Conservation (phyloP, 2,113 vertebrate species). For the Syrmaticus mikado region DNA sequence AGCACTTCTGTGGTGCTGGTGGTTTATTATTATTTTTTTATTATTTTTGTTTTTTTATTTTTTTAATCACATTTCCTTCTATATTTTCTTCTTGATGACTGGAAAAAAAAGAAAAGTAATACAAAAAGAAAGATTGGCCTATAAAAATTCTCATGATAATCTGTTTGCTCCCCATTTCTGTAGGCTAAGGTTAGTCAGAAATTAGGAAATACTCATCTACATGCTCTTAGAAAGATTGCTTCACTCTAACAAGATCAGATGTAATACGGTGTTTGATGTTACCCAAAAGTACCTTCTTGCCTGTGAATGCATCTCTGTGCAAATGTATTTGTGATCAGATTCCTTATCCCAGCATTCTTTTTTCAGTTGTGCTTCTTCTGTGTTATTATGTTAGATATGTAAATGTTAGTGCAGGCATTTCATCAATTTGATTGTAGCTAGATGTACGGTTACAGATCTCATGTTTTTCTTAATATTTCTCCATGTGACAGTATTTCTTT, state of each 20-base stretch:
- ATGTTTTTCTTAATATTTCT: not conserved
- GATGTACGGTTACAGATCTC: not conserved
- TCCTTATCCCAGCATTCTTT: not conserved
- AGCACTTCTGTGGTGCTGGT: not conserved
- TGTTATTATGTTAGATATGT: not conserved
- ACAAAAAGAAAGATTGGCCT: not conserved
- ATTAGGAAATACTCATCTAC: not conserved
- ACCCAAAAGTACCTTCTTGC: not conserved
- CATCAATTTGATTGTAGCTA: not conserved
- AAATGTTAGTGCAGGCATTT: not conserved
- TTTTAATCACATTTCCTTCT: not conserved
- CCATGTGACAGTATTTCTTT: not conserved
- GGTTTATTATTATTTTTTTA: not conserved
- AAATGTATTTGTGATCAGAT: not conserved
- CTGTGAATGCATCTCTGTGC: not conserved
- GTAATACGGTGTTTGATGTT: not conserved
- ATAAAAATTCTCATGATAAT: not conserved
- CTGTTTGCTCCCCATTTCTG: not conserved
- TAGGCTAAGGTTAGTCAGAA: not conserved
- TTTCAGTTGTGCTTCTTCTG: not conserved
- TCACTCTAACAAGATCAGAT: not conserved
- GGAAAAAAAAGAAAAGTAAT: not conserved
- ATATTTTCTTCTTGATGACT: not conserved
- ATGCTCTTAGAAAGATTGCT: not conserved
- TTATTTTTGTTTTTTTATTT: not conserved